These are phyloP conservation scores for Cataglyphis cursor DNA, from an alignment of 2,888 invertebrate genomes.

Conservation along the genomic window DNA sequence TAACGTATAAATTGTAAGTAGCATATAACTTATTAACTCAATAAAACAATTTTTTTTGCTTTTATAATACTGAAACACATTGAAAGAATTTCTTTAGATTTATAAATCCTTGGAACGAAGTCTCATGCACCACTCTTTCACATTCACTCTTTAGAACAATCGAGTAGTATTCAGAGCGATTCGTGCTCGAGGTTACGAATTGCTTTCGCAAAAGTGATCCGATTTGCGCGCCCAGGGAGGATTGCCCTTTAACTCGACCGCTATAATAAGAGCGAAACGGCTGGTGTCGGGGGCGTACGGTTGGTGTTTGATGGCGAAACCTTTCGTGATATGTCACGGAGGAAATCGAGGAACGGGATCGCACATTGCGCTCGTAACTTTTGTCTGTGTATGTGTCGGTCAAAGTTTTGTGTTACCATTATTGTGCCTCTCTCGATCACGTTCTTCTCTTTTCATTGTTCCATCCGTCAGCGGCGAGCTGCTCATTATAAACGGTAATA, in stretches of 20 bases:
- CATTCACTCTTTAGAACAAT: neutral
- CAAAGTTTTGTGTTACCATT: conserved; percentile 59
- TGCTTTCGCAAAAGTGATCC: conserved; percentile 72
- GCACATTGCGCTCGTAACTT: conserved; percentile 60
- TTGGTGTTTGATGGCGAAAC: conserved; percentile 79
- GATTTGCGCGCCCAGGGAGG: conserved; percentile 66
- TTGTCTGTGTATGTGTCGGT: conserved; percentile 45
- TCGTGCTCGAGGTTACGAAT: conserved; percentile 38
- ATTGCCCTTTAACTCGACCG: conserved; percentile 80
- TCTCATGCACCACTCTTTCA: neutral
- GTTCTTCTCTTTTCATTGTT: conserved; percentile 33
- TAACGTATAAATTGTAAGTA: neutral
- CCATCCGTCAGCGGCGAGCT: conserved; percentile 21
- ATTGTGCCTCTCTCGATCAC: conserved; percentile 53
- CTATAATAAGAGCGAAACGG: conserved; percentile 75
- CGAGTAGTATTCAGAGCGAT: neutral
- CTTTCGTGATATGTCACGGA: conserved; percentile 84
- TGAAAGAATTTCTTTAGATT: neutral
- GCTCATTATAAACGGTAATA: conserved; percentile 60
- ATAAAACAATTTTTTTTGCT: neutral
- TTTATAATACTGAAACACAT: neutral
- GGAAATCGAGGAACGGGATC: conserved; percentile 76
- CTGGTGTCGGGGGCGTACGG: conserved; percentile 67
- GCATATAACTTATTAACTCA: neutral
- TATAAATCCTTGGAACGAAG: neutral